Percentiles rank a stretch among this genome's conserved stretches.
These are phyloP conservation scores for Xanthorhoe spadicearia DNA, from an alignment of 2,888 invertebrate genomes.

Conservation along the genomic window DNA sequence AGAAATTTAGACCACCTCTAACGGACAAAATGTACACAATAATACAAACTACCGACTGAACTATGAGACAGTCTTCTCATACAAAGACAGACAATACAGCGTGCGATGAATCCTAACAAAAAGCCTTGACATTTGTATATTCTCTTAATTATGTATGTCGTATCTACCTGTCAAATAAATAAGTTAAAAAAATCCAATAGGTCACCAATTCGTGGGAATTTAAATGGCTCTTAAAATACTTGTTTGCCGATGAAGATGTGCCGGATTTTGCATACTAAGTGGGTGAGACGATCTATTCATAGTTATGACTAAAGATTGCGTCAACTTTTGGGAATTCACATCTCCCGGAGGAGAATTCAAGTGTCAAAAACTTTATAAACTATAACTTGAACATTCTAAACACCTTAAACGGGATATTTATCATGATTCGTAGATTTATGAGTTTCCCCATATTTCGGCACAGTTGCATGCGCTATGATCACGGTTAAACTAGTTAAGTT, in stretches of 20 bases:
- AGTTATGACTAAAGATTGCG: background rate
- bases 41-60: too few species aligned
- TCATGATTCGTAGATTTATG: too few species aligned
- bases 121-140: slow-evolving; percentile 49
- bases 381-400: too few species aligned
- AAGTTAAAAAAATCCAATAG: slow-evolving; percentile 36
- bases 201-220: slow-evolving; percentile 41
- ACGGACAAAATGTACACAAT: too few species aligned
- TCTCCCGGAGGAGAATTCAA: background rate
- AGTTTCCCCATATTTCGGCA: too few species aligned
- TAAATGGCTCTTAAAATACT: slow-evolving; percentile 36
- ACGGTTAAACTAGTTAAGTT: too few species aligned
- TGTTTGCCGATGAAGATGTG: slow-evolving; percentile 19
- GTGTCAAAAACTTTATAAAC: too few species aligned
- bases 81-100: slow-evolving; percentile 10
- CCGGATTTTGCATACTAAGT: slow-evolving; percentile 21
- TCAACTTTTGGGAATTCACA: background rate
- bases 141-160: slow-evolving; percentile 45
- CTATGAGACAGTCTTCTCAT: background rate
- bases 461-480: too few species aligned
- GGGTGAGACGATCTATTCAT: slow-evolving; percentile 3
- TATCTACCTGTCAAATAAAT: slow-evolving; percentile 37
- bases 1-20: too few species aligned
- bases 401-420: too few species aligned
- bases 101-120: slow-evolving; percentile 37